phyloP scores from a whole-genome alignment of 2,888 invertebrate genomes.

The Gibbula magus region DNA sequence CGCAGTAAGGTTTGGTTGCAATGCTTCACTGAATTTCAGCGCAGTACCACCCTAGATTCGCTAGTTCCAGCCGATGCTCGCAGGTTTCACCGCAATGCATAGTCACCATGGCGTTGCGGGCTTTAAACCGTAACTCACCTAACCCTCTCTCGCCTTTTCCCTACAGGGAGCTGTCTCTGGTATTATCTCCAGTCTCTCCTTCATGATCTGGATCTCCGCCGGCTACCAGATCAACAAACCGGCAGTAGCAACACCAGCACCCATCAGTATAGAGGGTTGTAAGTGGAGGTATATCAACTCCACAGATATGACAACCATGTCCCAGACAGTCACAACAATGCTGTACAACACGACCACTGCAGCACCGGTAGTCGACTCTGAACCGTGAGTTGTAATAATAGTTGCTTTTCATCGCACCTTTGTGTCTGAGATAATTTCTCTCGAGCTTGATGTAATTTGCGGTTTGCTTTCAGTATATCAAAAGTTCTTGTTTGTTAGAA shows the following conservation, averaged over 20 bases:
- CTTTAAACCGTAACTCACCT: neutral
- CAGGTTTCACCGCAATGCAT: too few species aligned
- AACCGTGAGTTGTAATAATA: too few species aligned
- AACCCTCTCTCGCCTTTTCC: neutral
- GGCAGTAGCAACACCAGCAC: slow-evolving; percentile 17
- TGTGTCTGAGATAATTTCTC: neutral
- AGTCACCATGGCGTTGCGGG: too few species aligned
- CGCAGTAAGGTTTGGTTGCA: too few species aligned
- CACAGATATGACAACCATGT: slow-evolving; percentile 20
- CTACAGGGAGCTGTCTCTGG: slow-evolving; percentile 83
- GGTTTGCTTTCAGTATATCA: neutral
- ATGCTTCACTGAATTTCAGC: too few species aligned
- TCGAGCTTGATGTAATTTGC: neutral
- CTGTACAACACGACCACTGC: neutral
- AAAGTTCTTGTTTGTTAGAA: too few species aligned
- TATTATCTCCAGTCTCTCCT: slow-evolving; percentile 80
- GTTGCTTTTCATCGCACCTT: neutral
- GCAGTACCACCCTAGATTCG: too few species aligned
- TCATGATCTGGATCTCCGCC: slow-evolving; percentile 90
- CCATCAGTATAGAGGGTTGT: slow-evolving; percentile 45
- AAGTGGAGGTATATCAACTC: slow-evolving; percentile 56
- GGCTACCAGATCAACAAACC: slow-evolving; percentile 81
- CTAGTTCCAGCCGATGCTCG: too few species aligned
- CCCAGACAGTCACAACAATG: neutral
- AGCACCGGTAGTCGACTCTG: neutral